These are phyloP conservation scores for Rhynchophorus ferrugineus DNA, from an alignment of 1,140 invertebrate species.

Conservation along the genomic window DNA sequence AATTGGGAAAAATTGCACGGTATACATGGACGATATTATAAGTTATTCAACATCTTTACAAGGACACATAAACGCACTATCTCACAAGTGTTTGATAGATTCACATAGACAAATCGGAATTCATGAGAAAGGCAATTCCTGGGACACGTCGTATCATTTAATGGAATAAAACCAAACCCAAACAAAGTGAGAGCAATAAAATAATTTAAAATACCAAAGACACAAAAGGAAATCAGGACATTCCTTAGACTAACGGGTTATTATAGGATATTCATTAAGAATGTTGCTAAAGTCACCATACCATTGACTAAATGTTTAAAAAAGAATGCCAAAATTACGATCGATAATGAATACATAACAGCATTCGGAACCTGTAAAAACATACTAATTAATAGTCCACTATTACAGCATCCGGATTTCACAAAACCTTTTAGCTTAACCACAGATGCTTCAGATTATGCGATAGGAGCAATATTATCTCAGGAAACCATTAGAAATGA, in stretches of 20 bases:
- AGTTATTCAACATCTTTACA: conserved; percentile 7
- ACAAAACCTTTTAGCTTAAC: conserved; percentile 33
- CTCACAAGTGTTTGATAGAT: conserved; percentile 13
- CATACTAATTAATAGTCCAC: conserved; percentile 21
- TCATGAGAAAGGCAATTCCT: conserved; percentile 31
- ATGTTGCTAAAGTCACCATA: conserved; percentile 28
- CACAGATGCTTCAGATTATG: conserved; percentile 35
- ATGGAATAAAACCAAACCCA: conserved; percentile 29
- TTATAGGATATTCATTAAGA: conserved; percentile 30
- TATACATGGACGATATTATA: conserved; percentile 23
- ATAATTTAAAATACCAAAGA: conserved; percentile 27
- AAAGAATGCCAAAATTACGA: conserved; percentile 26
- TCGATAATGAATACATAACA: conserved; percentile 20
- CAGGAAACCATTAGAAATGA: conserved; percentile 30
- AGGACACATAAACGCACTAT: no score
- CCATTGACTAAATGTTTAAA: conserved; percentile 26
- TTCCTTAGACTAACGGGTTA: conserved; percentile 31
- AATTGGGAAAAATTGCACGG: conserved; percentile 34
- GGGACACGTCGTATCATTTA: conserved; percentile 26
- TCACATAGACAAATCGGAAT: conserved; percentile 25
- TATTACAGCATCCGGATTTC: conserved; percentile 34
- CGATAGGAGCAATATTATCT: conserved; percentile 32
- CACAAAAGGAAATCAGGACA: conserved; percentile 26
- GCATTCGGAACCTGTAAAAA: conserved; percentile 25
- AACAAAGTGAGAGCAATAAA: conserved; percentile 26